These are phyloP conservation scores for Chrysoperla carnea DNA, from an alignment of 1,140 invertebrate species.

Conservation along the genomic window DNA sequence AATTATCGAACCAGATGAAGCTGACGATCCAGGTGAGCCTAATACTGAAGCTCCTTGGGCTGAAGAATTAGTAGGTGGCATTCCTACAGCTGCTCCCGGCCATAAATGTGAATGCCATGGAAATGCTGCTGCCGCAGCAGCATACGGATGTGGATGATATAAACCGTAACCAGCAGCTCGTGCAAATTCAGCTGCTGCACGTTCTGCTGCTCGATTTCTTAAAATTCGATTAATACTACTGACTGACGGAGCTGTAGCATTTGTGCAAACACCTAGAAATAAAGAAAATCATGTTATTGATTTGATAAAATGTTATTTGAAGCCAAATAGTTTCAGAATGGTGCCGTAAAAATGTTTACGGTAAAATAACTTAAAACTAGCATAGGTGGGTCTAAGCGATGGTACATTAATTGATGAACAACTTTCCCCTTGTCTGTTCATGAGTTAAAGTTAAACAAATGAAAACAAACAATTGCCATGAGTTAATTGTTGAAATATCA, in stretches of 20 bases:
- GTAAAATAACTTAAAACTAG: too few species aligned
- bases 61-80: slow-evolving; percentile 15
- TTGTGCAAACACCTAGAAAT: slow-evolving; percentile 67
- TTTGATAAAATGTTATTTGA: slow-evolving; percentile 1
- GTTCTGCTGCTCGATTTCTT: slow-evolving; percentile 74
- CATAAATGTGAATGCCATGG: slow-evolving; percentile 54
- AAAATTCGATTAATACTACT: slow-evolving; percentile 86
- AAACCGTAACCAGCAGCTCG: slow-evolving; percentile 76
- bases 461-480: too few species aligned
- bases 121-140: slow-evolving; percentile 56
- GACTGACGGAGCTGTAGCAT: slow-evolving; percentile 76
- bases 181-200: slow-evolving; percentile 86
- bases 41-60: slow-evolving; percentile 24
- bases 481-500: too few species aligned
- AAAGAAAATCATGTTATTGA: slow-evolving; percentile 8
- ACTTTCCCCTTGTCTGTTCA: too few species aligned
- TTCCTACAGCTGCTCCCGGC: slow-evolving; percentile 22
- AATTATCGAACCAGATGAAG: slow-evolving; percentile 9
- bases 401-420: too few species aligned
- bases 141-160: slow-evolving; percentile 55
- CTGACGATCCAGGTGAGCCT: slow-evolving; percentile 27
- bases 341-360: too few species aligned
- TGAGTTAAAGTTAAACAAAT: too few species aligned
- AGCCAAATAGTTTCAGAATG: neutral
- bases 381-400: too few species aligned